These are phyloP conservation scores for Baccha elongata DNA, from an alignment of 2,888 invertebrate genomes.

Conservation along the genomic window DNA sequence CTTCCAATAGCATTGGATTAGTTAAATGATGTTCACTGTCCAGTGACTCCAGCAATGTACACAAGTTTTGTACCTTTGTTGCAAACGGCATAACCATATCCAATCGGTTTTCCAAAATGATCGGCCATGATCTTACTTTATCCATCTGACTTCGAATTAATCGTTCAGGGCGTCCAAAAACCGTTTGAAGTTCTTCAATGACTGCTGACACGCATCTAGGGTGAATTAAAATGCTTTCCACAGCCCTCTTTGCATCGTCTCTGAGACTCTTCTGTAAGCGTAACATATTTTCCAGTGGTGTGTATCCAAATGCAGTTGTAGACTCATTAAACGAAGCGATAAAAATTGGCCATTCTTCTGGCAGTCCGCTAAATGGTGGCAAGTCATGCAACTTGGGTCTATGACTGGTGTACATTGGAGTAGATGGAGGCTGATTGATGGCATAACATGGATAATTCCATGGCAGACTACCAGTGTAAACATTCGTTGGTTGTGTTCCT, in stretches of 20 bases:
- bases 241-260: constrained; percentile 43
- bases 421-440: too few species aligned
- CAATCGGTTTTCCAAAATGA: background rate
- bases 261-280: constrained; percentile 44
- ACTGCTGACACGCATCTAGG: constrained; percentile 46
- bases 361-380: too few species aligned
- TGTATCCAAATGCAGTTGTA: too few species aligned
- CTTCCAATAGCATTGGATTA: background rate
- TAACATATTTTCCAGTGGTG: constrained; percentile 1
- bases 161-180: constrained; percentile 59
- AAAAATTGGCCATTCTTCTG: too few species aligned
- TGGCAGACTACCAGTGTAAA: too few species aligned
- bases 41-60: background rate
- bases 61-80: background rate
- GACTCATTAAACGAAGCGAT: too few species aligned
- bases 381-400: too few species aligned
- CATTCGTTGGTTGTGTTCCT: too few species aligned
- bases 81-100: background rate
- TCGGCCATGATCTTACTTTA: constrained; percentile 17
- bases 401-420: too few species aligned
- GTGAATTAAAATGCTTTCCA: constrained; percentile 56
- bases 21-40: background rate
- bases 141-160: constrained; percentile 57
- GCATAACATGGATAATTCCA: too few species aligned
- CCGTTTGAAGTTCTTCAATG: constrained; percentile 43